Conservation (phyloP, 2,888 invertebrate species). For the Drosophila eohydei region DNA sequence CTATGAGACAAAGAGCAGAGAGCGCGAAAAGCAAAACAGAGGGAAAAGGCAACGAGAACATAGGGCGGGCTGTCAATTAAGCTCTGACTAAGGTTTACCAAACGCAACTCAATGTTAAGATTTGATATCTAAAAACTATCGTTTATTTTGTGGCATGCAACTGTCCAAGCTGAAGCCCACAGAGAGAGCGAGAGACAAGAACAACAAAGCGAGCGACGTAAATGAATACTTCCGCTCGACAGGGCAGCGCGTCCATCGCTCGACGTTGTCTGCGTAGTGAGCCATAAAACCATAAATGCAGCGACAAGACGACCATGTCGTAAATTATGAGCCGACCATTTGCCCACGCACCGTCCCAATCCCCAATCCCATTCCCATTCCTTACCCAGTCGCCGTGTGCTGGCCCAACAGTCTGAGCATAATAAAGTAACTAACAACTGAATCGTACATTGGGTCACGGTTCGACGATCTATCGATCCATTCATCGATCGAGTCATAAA, state of each 20-base stretch:
- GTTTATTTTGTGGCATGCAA: conserved; percentile 36
- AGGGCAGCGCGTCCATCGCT: conserved; percentile 33
- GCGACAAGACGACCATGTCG: conserved; percentile 71
- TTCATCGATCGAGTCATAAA: conserved; percentile 55
- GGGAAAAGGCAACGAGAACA: conserved; percentile 5
- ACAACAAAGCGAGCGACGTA: conserved; percentile 53
- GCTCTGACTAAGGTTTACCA: conserved; percentile 39
- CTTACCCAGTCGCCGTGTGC: conserved; percentile 1
- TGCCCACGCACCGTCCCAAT: conserved; percentile 60
- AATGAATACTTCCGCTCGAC: conserved; percentile 73
- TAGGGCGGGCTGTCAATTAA: conserved; percentile 35
- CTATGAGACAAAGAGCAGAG: conserved; percentile 20
- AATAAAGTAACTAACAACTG: conserved; percentile 69
- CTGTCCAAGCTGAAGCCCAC: conserved; percentile 24
- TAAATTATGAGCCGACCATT: conserved; percentile 67
- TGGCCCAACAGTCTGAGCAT: conserved; percentile 43
- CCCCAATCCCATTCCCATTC: conserved; percentile 5
- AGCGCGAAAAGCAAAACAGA: conserved; percentile 18
- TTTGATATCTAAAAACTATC: conserved; percentile 57
- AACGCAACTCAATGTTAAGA: conserved; percentile 43
- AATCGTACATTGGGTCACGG: conserved; percentile 77
- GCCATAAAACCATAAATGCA: conserved; percentile 79
- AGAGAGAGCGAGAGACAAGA: conserved; percentile 21
- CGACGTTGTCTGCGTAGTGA: conserved; percentile 57
- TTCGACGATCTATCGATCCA: conserved; percentile 70